Percentiles rank a stretch among this genome's conserved stretches.
Conservation (phyloP, 2,888 invertebrate genomes). For the Chloromyia formosa region DNA sequence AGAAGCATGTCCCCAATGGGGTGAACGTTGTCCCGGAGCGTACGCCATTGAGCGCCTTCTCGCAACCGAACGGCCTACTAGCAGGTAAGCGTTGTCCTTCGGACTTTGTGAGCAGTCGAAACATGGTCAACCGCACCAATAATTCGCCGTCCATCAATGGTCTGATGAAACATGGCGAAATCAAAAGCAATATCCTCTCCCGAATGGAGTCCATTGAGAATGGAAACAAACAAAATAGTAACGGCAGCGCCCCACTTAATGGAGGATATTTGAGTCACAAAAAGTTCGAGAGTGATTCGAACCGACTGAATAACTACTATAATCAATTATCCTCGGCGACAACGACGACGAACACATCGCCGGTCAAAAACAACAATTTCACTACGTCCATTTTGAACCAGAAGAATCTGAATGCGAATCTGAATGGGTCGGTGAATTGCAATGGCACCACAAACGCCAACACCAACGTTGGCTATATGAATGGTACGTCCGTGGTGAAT, state of each 20-base stretch:
- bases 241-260: conserved; percentile 51
- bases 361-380: conserved; percentile 50
- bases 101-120: conserved; percentile 62
- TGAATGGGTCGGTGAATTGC: conserved; percentile 23
- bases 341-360: conserved; percentile 54
- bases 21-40: not conserved
- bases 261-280: conserved; percentile 55
- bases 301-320: conserved; percentile 62
- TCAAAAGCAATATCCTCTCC: conserved; percentile 45
- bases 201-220: conserved; percentile 18
- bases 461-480: not conserved
- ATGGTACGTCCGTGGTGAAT: conserved; percentile 46
- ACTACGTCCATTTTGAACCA: conserved; percentile 39
- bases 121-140: conserved; percentile 60
- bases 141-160: conserved; percentile 60
- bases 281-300: conserved; percentile 62
- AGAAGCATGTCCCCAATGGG: conserved; percentile 18
- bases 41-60: not conserved
- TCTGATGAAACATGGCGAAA: conserved; percentile 59
- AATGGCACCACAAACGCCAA: conserved; percentile 38
- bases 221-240: conserved; percentile 39
- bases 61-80: conserved; percentile 8
- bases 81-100: conserved; percentile 51
- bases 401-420: conserved; percentile 42
- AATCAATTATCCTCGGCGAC: conserved; percentile 57